Evolutionary conservation across 2,888 invertebrate species (phyloP).

Genomic region (Archips xylosteana): DNA sequence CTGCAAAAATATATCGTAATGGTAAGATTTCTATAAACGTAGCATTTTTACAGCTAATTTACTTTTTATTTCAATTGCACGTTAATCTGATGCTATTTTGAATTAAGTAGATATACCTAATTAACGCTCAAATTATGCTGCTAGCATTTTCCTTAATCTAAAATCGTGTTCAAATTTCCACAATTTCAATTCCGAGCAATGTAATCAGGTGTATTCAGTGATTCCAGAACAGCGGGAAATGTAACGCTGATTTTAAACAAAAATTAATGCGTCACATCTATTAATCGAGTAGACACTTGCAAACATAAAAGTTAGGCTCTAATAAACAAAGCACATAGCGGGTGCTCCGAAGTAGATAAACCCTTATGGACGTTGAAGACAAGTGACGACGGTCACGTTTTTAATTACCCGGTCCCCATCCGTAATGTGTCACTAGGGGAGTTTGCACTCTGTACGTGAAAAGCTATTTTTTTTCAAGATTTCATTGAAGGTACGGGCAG

Average conservation of each 20-base stretch:
- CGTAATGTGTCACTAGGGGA: conserved; percentile 73
- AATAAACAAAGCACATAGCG: conserved; percentile 74
- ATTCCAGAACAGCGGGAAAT: background rate
- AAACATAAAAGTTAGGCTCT: conserved; percentile 57
- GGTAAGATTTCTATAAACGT: background rate
- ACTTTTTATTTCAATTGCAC: background rate
- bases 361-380: conserved; percentile 74
- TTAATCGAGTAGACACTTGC: conserved; percentile 38
- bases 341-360: conserved; percentile 78
- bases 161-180: conserved; percentile 5
- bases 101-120: background rate
- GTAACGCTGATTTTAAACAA: conserved; percentile 4
- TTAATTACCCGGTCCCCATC: conserved; percentile 81
- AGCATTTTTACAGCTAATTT: background rate
- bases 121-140: background rate
- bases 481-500: conserved; percentile 19
- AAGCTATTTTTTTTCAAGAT: conserved; percentile 44
- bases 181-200: background rate
- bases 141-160: background rate
- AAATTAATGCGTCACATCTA: conserved; percentile 33
- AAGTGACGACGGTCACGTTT: conserved; percentile 85
- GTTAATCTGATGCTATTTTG: background rate
- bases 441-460: conserved; percentile 60
- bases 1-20: background rate
- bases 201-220: background rate